Percentiles rank a stretch among this genome's conserved stretches.
These are phyloP conservation scores for Serinus canaria DNA, from an alignment of 2,113 vertebrate species.

Conservation along the genomic window DNA sequence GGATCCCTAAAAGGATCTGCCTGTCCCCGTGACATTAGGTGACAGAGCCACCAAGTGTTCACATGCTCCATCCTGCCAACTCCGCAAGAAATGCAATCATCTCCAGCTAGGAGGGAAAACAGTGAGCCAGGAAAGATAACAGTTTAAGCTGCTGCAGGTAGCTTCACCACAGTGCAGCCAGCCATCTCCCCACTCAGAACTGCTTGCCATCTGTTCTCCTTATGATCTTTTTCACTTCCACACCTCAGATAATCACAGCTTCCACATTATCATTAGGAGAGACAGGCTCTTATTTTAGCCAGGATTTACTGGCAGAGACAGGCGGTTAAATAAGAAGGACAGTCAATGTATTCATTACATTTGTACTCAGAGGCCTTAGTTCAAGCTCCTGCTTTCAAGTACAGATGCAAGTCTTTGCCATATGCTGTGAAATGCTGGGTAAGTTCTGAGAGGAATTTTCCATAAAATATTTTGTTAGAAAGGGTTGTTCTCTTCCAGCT, in stretches of 20 bases:
- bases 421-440: not conserved
- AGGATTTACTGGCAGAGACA: not conserved
- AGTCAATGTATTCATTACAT: not conserved
- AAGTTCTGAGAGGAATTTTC: not conserved
- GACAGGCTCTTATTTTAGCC: not conserved
- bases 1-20: not conserved
- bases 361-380: not conserved
- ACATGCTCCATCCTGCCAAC: not conserved
- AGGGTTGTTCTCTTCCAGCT: not conserved
- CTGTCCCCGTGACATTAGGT: not conserved
- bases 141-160: constrained; percentile 36
- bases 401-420: not conserved
- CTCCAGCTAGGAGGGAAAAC: not conserved
- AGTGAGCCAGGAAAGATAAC: not conserved
- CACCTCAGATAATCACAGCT: constrained; percentile 14
- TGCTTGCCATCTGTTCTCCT: constrained; percentile 36
- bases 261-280: not conserved
- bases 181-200: not conserved
- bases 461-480: constrained; percentile 6
- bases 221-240: not conserved
- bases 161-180: not conserved
- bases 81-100: not conserved
- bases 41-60: constrained; percentile 36
- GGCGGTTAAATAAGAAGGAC: not conserved
- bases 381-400: not conserved